phyloP scores from a whole-genome alignment of 2,113 vertebrate species.

The Amphiprion ocellaris region DNA sequence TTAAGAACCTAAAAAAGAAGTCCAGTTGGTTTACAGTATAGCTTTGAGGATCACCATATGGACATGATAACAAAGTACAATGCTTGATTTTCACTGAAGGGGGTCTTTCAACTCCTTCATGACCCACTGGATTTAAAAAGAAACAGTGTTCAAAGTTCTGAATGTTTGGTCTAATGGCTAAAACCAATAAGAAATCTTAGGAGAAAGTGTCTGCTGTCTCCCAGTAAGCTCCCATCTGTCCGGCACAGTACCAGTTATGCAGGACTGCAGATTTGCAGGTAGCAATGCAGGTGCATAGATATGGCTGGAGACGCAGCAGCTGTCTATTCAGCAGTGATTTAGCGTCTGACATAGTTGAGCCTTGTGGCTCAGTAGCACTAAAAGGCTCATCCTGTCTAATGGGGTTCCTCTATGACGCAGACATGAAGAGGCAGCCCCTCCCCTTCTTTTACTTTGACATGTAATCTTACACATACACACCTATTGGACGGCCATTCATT shows the following conservation, averaged over 20 bases:
- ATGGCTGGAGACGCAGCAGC: constrained; percentile 54
- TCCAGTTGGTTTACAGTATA: no score
- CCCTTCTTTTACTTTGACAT: constrained; percentile 58
- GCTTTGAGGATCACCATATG: no score
- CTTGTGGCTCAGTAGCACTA: constrained; percentile 82
- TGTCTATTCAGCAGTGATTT: constrained; percentile 78
- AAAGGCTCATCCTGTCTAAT: constrained; percentile 84
- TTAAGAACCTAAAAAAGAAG: no score
- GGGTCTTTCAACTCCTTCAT: no score
- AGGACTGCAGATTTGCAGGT: constrained; percentile 22
- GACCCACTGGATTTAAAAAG: no score
- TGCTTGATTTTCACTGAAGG: no score
- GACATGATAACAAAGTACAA: no score
- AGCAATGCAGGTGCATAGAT: constrained; percentile 9
- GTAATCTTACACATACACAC: constrained; percentile 50
- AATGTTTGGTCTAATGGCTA: background rate
- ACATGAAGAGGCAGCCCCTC: constrained; percentile 57
- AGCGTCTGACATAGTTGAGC: constrained; percentile 69
- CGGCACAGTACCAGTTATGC: background rate
- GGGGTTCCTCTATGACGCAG: constrained; percentile 82
- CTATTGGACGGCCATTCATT: constrained; percentile 43
- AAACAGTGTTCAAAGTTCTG: background rate
- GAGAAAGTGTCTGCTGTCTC: background rate
- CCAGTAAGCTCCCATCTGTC: background rate
- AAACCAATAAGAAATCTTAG: background rate